Evolutionary conservation across 2,113 vertebrate genomes (phyloP).

Genomic region (Mionectes macconnelli): DNA sequence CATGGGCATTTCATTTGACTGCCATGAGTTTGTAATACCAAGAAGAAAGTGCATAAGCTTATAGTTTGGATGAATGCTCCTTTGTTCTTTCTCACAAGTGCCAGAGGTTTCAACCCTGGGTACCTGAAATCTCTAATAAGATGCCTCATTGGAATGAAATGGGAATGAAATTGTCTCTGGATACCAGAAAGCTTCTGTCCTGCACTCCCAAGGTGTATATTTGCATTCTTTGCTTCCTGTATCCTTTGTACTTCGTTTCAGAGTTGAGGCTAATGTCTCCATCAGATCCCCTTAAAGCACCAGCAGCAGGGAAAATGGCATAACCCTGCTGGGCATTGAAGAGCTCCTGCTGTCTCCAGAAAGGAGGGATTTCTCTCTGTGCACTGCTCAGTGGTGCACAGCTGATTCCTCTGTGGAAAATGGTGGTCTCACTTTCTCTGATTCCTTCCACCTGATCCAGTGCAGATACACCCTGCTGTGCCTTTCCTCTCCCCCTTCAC

Average conservation of each 20-base stretch:
- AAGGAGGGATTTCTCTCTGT: background rate
- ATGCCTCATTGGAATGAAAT: background rate
- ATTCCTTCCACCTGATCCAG: background rate
- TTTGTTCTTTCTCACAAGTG: background rate
- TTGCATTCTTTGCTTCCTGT: background rate
- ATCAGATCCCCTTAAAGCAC: background rate
- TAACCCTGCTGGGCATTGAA: background rate
- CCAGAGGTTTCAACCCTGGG: background rate
- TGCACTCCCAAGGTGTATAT: background rate
- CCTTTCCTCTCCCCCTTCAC: background rate
- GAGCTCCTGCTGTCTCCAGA: background rate
- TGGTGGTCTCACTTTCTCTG: background rate
- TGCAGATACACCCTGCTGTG: fast-evolving
- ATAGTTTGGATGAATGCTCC: background rate
- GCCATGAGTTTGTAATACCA: background rate
- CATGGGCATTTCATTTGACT: background rate
- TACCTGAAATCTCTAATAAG: background rate
- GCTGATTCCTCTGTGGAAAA: background rate
- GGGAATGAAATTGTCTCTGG: background rate
- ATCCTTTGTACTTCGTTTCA: background rate
- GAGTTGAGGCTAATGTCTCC: background rate
- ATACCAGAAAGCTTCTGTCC: background rate
- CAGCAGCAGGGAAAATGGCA: background rate
- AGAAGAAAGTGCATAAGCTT: background rate
- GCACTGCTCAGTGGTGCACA: background rate